phyloP scores from a whole-genome alignment of 2,797 vertebrate species.

The Pyrocephalus nanus region DNA sequence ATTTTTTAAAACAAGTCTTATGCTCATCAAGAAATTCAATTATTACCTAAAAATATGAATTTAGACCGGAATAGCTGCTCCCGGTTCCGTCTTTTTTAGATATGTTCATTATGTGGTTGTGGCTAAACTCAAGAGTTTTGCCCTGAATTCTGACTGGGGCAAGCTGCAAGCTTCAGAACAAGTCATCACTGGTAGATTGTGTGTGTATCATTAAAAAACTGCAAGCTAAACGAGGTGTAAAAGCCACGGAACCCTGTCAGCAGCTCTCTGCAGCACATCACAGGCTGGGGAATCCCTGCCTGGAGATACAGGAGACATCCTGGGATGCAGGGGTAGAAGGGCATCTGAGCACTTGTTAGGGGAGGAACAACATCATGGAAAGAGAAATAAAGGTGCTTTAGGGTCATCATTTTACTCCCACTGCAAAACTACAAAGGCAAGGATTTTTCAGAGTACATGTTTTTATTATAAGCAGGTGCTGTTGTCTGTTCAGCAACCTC shows the following conservation, averaged over 20 bases:
- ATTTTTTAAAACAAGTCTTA: neutral
- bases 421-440: neutral
- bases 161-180: neutral
- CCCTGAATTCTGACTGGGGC: neutral
- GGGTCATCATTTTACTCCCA: neutral
- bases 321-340: neutral
- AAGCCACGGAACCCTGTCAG: neutral
- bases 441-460: neutral
- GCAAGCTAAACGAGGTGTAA: neutral
- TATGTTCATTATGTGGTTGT: rapidly evolving
- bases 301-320: neutral
- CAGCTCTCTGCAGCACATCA: neutral
- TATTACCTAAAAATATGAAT: neutral
- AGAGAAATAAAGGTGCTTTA: neutral
- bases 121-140: neutral
- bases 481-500: neutral
- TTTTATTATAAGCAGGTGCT: neutral
- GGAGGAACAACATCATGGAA: neutral
- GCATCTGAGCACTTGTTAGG: neutral
- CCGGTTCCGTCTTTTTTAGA: neutral
- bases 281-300: neutral
- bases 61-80: neutral
- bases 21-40: neutral
- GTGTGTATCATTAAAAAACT: neutral
- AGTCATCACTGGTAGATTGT: neutral